phyloP scores from a whole-genome alignment of 2,888 invertebrate genomes.

The Orthonevra nobilis region DNA sequence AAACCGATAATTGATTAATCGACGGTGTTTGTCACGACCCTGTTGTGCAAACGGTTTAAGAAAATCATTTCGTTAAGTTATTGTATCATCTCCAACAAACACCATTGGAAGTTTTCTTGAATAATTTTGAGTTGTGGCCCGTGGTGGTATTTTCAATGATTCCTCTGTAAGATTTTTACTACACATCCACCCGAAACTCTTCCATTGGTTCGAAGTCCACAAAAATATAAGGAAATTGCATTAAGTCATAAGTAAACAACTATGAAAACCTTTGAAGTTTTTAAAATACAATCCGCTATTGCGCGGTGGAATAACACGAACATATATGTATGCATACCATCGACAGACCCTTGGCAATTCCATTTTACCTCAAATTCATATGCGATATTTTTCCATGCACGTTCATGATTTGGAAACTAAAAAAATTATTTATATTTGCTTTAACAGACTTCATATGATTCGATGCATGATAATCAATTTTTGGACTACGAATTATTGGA shows the following conservation, averaged over 20 bases:
- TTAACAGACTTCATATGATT: neutral
- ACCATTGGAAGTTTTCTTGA: conserved; percentile 2
- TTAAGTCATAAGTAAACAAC: neutral
- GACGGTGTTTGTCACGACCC: neutral
- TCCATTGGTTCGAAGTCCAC: neutral
- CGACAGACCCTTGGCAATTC: neutral
- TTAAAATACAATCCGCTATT: conserved; percentile 1
- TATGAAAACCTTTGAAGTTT: neutral
- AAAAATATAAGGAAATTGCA: neutral
- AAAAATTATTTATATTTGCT: neutral
- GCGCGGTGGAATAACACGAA: neutral
- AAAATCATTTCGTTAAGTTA: conserved; percentile 2
- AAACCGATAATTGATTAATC: neutral
- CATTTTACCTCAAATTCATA: conserved; percentile 1
- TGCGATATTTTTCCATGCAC: neutral
- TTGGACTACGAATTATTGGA: neutral
- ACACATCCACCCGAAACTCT: neutral
- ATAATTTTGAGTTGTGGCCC: neutral
- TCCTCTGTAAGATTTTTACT: neutral
- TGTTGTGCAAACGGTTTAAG: conserved; percentile 3
- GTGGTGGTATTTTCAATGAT: neutral
- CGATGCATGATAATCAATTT: neutral
- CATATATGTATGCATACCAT: conserved; percentile 4
- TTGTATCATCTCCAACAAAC: conserved; percentile 5
- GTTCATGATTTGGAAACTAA: neutral